Conservation (phyloP, 1,140 invertebrate genomes). For the Bombus huntii region DNA sequence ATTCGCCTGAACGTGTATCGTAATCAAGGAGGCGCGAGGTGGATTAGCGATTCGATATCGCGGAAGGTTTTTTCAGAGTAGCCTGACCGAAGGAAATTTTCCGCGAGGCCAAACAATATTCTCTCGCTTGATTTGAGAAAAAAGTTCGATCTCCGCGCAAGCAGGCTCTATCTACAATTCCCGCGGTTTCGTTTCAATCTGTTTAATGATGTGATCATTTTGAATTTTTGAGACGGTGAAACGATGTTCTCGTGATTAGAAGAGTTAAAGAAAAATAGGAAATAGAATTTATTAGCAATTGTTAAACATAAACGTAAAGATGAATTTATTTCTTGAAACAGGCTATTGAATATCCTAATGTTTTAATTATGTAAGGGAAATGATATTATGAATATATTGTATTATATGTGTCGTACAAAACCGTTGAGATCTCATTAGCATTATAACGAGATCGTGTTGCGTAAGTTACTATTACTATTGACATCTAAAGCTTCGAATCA, state of each 20-base stretch:
- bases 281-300: too few relatives aligned
- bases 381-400: too few relatives aligned
- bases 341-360: too few relatives aligned
- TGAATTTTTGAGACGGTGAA: neutral
- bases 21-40: conserved; percentile 66
- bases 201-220: neutral
- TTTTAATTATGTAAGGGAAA: too few relatives aligned
- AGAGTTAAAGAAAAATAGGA: neutral
- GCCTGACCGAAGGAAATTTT: conserved; percentile 56
- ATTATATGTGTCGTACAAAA: too few relatives aligned
- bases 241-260: neutral
- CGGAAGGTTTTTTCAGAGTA: conserved; percentile 46
- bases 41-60: conserved; percentile 70
- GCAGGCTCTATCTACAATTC: conserved; percentile 2
- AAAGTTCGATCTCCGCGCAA: neutral
- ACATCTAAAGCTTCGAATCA: too few relatives aligned
- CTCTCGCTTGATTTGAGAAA: conserved; percentile 46
- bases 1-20: conserved; percentile 62
- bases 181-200: neutral
- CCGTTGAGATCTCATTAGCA: too few relatives aligned
- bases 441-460: too few relatives aligned
- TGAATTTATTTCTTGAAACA: too few relatives aligned
- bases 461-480: too few relatives aligned
- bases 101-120: conserved; percentile 41
- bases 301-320: too few relatives aligned